Conservation (phyloP, 2,797 vertebrate species). For the Podargus strigoides region DNA sequence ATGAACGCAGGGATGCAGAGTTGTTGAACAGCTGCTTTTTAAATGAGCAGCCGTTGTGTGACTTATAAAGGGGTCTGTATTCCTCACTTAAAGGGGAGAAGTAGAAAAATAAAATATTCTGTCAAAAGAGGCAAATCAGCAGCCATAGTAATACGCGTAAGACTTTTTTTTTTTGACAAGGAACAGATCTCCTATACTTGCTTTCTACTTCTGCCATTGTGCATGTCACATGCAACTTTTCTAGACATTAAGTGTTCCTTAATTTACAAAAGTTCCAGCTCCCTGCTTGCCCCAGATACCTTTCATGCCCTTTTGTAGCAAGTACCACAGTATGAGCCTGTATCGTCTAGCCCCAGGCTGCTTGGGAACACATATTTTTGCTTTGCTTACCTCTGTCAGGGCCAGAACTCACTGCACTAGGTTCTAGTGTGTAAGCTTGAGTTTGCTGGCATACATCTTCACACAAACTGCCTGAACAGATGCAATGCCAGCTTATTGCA, state of each 20-base stretch:
- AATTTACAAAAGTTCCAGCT: background rate
- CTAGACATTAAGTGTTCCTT: background rate
- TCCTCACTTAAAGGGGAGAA: background rate
- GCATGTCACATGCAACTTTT: background rate
- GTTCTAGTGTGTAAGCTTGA: accelerated
- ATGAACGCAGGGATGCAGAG: background rate
- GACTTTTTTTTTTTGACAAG: background rate
- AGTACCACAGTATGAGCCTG: background rate
- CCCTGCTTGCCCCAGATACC: background rate
- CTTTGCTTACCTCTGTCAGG: background rate
- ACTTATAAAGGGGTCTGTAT: background rate
- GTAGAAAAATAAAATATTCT: background rate
- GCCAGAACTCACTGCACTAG: background rate
- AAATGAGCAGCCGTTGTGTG: background rate
- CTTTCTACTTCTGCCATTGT: background rate
- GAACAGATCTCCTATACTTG: background rate
- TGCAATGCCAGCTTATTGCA: background rate
- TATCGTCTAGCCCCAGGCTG: background rate
- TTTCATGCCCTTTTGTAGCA: background rate
- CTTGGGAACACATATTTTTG: background rate
- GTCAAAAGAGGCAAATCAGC: background rate
- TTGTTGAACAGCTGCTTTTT: background rate
- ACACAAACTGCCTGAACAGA: background rate
- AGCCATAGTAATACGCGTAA: background rate
- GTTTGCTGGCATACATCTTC: background rate